These are phyloP conservation scores for Patiria miniata DNA, from an alignment of 35 echinoderm and acorn worm species.

Conservation along the genomic window DNA sequence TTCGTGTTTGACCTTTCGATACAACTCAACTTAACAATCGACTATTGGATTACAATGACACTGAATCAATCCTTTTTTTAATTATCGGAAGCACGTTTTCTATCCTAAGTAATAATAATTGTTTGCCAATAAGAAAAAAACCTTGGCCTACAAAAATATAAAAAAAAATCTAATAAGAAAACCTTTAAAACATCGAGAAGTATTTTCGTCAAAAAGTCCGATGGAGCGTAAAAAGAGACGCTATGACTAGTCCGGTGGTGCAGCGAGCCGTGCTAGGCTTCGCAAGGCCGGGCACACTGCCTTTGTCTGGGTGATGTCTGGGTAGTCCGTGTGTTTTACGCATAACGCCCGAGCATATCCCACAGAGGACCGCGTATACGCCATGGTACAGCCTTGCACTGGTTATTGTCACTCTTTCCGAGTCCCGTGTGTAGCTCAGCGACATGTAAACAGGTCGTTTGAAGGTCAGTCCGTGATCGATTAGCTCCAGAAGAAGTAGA, in stretches of 20 bases:
- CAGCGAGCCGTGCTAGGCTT: background rate
- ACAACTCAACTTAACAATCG: too few relatives aligned
- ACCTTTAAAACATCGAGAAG: background rate
- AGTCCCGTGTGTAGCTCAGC: background rate
- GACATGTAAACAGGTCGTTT: background rate
- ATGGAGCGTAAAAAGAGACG: constrained; percentile 21
- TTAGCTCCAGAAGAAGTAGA: background rate
- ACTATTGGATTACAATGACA: too few relatives aligned
- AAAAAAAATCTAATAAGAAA: background rate
- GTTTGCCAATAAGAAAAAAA: background rate
- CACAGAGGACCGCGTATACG: background rate
- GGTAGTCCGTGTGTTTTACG: background rate
- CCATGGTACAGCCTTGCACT: background rate
- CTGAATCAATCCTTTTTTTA: background rate
- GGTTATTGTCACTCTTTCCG: background rate
- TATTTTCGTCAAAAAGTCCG: background rate
- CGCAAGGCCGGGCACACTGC: background rate
- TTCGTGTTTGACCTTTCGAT: too few relatives aligned
- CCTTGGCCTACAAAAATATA: constrained; percentile 19
- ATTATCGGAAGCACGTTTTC: too few relatives aligned
- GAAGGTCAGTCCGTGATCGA: background rate
- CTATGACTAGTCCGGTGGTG: background rate
- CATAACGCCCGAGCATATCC: background rate
- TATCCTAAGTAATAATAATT: background rate
- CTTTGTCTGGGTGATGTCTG: background rate